Percentiles rank a stretch among this genome's conserved stretches.
Evolutionary conservation across 1,140 invertebrate genomes (phyloP).

Genomic region (Gonioctena quinquepunctata): DNA sequence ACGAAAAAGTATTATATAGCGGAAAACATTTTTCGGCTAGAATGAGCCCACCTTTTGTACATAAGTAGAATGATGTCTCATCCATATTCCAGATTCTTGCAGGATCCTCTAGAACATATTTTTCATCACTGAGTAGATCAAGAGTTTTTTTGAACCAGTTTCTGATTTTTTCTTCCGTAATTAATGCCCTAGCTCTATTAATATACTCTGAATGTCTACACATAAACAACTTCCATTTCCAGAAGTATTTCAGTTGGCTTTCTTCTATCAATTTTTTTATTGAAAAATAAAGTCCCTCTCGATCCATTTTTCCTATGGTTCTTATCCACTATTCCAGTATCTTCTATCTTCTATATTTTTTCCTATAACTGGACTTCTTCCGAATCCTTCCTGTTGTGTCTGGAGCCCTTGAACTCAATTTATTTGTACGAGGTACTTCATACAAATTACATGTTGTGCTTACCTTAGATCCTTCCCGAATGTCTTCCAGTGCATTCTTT

Average conservation of each 20-base stretch:
- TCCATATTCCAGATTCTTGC: neutral
- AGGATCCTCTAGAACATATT: neutral
- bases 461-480: neutral
- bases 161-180: conserved; percentile 10
- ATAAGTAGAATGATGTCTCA: conserved; percentile 10
- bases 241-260: neutral
- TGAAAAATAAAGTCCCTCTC: neutral
- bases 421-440: neutral
- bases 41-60: conserved; percentile 36
- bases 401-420: conserved; percentile 7
- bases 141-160: neutral
- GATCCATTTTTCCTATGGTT: conserved; percentile 10
- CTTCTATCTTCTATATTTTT: neutral
- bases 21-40: neutral
- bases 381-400: conserved; percentile 3
- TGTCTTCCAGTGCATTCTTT: neutral
- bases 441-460: neutral
- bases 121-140: neutral
- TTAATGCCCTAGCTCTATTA: neutral
- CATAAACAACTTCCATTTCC: neutral
- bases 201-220: conserved; percentile 1
- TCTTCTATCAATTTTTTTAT: neutral
- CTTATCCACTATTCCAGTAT: neutral
- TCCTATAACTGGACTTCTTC: conserved; percentile 5
- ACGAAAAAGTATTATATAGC: conserved; percentile 10